phyloP scores from a whole-genome alignment of 2,797 vertebrate genomes.

The Huso huso region DNA sequence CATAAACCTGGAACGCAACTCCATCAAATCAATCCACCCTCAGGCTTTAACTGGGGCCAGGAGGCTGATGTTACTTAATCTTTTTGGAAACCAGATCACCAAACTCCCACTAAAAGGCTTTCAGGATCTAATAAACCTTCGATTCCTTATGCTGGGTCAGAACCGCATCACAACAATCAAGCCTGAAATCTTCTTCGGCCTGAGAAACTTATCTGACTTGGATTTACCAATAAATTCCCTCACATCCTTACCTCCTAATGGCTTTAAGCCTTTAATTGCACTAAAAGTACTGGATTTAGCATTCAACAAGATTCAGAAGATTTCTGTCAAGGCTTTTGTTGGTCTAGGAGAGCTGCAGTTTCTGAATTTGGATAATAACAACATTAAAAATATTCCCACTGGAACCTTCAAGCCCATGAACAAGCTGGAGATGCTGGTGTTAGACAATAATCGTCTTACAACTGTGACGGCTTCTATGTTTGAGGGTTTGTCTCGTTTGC shows the following conservation, averaged over 20 bases:
- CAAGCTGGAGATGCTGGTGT: conserved; percentile 60
- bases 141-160: conserved; percentile 65
- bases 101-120: conserved; percentile 47
- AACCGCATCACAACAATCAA: conserved; percentile 54
- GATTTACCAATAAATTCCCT: conserved; percentile 57
- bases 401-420: conserved; percentile 43
- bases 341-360: conserved; percentile 58
- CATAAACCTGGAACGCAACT: conserved; percentile 57
- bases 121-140: conserved; percentile 59
- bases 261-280: conserved; percentile 54
- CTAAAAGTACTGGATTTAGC: conserved; percentile 63
- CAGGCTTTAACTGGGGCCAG: conserved; percentile 52
- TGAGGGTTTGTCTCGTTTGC: conserved; percentile 49
- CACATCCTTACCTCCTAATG: conserved; percentile 45
- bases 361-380: conserved; percentile 66
- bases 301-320: conserved; percentile 54
- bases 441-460: conserved; percentile 60
- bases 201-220: conserved; percentile 62
- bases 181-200: conserved; percentile 52
- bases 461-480: conserved; percentile 38
- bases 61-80: conserved; percentile 56
- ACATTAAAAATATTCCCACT: conserved; percentile 43
- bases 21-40: conserved; percentile 54
- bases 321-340: conserved; percentile 51
- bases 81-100: conserved; percentile 57